Evolutionary conservation across 2,113 vertebrate genomes (phyloP), one percentile per base, ranked within the genome.

Genomic region (Varanus komodoensis): DNA sequence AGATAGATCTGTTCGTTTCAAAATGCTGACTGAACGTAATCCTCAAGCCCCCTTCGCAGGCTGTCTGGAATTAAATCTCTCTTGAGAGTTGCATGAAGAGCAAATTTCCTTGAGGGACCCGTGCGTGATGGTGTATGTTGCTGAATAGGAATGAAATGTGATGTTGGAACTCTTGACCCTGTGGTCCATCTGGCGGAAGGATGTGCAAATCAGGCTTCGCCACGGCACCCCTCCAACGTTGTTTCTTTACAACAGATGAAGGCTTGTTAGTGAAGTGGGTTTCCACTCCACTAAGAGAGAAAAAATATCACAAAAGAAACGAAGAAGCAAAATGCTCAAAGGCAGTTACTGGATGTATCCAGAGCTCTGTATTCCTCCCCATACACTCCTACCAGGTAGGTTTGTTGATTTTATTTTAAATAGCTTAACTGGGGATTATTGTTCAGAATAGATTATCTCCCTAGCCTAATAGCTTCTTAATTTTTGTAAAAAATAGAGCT

Each of bases 381-480:
- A 82, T 78, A 80, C 93, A 94, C 89, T 95, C 94, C 94, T 95
- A 91, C 85, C 57, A 89, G 92, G 93, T 95, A 84, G 32, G 17
- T 89, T 81, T 94, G 96, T 17, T 80, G 25, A 17, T 54, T 52
- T 9, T 82, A 25, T 12, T 25, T 67, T 96, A 96, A 94, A 95
- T 90, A 95, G 87, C 96, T 89, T 90, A 94, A 94, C 38, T n/a
- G 93, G 89, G 92, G 87, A 92, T 94, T 86, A 94, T 94, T 95
- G 89, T 94, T 94, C 87, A 92, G 90, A 96, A 95, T 84, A 91
- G 94, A 84, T 84, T 96, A 84, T 96, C 97, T 96, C 94, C 92
- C 92, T 94, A 92, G 89, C 87, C 86, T 96, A 95, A 96, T 95
- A 93, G 94, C 89, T 95, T 96, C 96, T 96, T 92, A 95, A 95